Evolutionary conservation across 2,888 invertebrate genomes (phyloP).

Genomic region (Cryptophagus acutangulus): DNA sequence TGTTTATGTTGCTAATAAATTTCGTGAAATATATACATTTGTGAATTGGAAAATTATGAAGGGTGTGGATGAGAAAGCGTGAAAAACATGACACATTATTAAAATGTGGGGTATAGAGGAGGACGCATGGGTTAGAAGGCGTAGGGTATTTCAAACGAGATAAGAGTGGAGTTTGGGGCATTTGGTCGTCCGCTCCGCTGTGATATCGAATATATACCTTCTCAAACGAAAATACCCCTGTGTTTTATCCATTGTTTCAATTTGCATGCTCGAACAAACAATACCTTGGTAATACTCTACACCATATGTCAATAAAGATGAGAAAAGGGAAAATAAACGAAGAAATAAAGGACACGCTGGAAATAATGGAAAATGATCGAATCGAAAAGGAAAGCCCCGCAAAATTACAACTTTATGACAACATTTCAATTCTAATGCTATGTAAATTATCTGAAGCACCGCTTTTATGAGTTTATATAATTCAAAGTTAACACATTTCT

Average conservation of each 20-base stretch:
- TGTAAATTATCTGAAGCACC: slow-evolving; percentile 33
- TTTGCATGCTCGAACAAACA: slow-evolving; percentile 20
- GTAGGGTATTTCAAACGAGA: slow-evolving; percentile 16
- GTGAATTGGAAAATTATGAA: slow-evolving; percentile 1
- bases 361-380: slow-evolving; percentile 23
- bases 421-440: slow-evolving; percentile 32
- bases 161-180: slow-evolving; percentile 15
- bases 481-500: slow-evolving; percentile 31
- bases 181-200: slow-evolving; percentile 18
- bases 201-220: slow-evolving; percentile 23
- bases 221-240: slow-evolving; percentile 18
- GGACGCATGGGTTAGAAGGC: background rate
- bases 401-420: slow-evolving; percentile 29
- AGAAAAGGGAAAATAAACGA: slow-evolving; percentile 16
- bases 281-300: slow-evolving; percentile 23
- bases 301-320: slow-evolving; percentile 22
- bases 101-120: background rate
- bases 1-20: no score
- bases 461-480: slow-evolving; percentile 27
- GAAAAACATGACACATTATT: slow-evolving; percentile 1
- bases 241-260: slow-evolving; percentile 23
- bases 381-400: slow-evolving; percentile 19
- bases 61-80: no score
- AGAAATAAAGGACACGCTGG: slow-evolving; percentile 27
- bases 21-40: no score